Conservation (phyloP, 2,888 invertebrate species). For the Odontothrips loti region DNA sequence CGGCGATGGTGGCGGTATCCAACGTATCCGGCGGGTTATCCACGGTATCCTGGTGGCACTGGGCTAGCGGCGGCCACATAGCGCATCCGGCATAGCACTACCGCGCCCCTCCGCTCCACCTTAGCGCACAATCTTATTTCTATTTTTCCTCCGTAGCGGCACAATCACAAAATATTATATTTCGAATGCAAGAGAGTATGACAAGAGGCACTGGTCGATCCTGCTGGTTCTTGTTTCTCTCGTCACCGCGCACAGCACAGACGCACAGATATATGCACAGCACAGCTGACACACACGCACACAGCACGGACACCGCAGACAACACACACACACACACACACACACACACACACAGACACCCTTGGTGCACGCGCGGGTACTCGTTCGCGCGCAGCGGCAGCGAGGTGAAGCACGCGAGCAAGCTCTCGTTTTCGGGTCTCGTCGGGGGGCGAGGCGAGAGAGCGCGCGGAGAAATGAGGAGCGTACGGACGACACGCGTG, state of each 20-base stretch:
- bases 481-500: not conserved
- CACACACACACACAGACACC: not conserved
- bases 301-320: not conserved
- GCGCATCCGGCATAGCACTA: slow-evolving; percentile 9
- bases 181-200: not conserved
- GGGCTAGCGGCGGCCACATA: not conserved
- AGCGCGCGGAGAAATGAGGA: no score
- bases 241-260: no score
- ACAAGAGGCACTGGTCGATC: not conserved
- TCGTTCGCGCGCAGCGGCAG: not conserved
- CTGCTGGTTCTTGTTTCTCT: no score
- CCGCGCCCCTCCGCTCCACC: not conserved
- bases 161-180: no score
- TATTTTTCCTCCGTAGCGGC: no score
- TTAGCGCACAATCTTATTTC: not conserved
- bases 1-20: not conserved
- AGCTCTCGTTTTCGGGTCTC: no score
- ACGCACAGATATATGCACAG: no score
- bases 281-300: not conserved
- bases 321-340: not conserved
- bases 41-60: not conserved
- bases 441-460: no score
- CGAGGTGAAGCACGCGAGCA: no score
- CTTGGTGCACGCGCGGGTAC: not conserved
- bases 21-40: slow-evolving; percentile 7